Percentiles rank a stretch among this genome's conserved stretches.
These are phyloP conservation scores for Bufo gargarizans DNA, from an alignment of 2,113 vertebrate genomes.

Conservation along the genomic window DNA sequence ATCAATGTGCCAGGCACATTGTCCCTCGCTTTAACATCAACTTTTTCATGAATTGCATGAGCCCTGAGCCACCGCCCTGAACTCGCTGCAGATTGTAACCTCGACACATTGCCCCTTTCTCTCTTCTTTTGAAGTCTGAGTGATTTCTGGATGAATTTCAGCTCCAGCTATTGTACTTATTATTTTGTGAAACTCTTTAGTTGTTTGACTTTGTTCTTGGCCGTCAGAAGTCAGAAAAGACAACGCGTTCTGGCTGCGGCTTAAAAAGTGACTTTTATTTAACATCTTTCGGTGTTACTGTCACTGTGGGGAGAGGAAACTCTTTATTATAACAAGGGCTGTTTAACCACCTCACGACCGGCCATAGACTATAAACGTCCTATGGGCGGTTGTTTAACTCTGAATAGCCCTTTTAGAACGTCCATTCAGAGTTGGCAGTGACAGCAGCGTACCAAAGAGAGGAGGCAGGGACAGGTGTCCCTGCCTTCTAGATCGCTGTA, in stretches of 20 bases:
- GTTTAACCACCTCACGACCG: no score
- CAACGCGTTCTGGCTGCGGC: not conserved
- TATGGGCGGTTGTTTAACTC: no score
- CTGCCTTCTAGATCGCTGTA: no score
- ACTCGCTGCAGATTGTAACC: conserved; percentile 60
- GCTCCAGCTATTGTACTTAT: conserved; percentile 53
- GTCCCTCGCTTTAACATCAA: conserved; percentile 62
- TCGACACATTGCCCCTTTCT: conserved; percentile 52
- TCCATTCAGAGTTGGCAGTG: no score
- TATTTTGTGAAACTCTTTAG: conserved; percentile 21
- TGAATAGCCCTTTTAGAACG: no score
- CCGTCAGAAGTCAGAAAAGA: conserved; percentile 18
- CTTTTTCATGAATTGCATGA: conserved; percentile 62
- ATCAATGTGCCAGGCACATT: conserved; percentile 60
- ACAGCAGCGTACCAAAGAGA: no score
- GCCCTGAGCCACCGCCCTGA: conserved; percentile 61
- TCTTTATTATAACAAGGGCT: not conserved
- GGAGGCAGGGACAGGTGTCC: no score
- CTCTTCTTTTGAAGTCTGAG: conserved; percentile 56
- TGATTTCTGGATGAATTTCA: conserved; percentile 62
- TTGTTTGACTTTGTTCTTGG: conserved; percentile 24
- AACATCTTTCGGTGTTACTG: not conserved
- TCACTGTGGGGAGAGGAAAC: not conserved
- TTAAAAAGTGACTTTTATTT: conserved; percentile 2
- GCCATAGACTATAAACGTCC: no score